Percentiles rank a stretch among this genome's conserved stretches.
Evolutionary conservation across 2,113 vertebrate genomes (phyloP).

Genomic region (Antigone vipio): DNA sequence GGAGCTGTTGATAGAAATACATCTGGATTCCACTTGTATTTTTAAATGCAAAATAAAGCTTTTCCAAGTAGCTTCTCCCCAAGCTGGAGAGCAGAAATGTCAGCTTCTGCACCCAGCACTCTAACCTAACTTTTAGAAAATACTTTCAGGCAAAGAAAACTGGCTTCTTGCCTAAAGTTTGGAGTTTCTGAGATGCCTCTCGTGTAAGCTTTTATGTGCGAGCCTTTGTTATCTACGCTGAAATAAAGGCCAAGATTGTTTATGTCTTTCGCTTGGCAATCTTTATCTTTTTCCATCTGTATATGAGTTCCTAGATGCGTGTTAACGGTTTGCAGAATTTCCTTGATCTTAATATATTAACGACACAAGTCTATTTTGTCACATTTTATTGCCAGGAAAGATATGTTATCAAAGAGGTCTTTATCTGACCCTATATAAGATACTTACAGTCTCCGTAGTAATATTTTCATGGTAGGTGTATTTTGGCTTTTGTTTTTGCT

Average conservation of each 20-base stretch:
- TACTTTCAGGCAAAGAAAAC: not conserved
- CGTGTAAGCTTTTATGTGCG: not conserved
- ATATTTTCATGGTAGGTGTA: not conserved
- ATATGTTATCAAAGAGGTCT: not conserved
- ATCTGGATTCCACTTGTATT: not conserved
- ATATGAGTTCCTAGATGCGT: not conserved
- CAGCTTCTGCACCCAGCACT: not conserved
- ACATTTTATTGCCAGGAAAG: not conserved
- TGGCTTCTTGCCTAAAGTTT: not conserved
- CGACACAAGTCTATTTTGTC: not conserved
- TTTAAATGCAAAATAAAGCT: slow-evolving; percentile 29
- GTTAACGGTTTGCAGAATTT: not conserved
- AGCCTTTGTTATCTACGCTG: slow-evolving; percentile 1
- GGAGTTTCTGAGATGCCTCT: not conserved
- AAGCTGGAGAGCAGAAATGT: not conserved
- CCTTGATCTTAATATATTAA: not conserved
- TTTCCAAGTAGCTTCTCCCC: not conserved
- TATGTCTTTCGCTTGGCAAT: not conserved
- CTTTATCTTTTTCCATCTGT: not conserved
- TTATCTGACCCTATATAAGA: not conserved
- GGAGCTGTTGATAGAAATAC: not conserved
- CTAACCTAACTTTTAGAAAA: slow-evolving; percentile 27
- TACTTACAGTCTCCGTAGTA: not conserved
- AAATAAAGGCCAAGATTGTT: slow-evolving; percentile 19
- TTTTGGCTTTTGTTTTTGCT: not conserved